Evolutionary conservation across 1,140 invertebrate genomes (phyloP).

Genomic region (Ylistrum balloti): DNA sequence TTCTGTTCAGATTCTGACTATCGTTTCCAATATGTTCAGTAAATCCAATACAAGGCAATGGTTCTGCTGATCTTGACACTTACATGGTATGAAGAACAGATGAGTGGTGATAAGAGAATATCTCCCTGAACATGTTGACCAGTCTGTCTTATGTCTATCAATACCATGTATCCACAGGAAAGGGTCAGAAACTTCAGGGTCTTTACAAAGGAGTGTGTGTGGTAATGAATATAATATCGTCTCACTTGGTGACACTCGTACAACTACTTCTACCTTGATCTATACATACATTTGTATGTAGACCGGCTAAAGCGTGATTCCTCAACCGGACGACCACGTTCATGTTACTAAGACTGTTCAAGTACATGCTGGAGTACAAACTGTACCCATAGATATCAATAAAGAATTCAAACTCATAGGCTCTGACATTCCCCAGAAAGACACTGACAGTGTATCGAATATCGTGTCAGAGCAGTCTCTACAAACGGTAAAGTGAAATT

Average conservation of each 20-base stretch:
- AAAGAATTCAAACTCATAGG: too few relatives aligned
- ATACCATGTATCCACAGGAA: not conserved
- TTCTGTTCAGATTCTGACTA: not conserved
- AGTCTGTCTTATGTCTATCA: not conserved
- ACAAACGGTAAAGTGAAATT: too few relatives aligned
- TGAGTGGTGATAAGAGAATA: not conserved
- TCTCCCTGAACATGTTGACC: not conserved
- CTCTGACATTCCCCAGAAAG: too few relatives aligned
- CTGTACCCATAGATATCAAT: too few relatives aligned
- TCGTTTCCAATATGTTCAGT: not conserved
- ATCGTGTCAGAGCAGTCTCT: too few relatives aligned
- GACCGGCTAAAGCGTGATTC: conserved; percentile 51
- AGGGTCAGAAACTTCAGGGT: conserved; percentile 44
- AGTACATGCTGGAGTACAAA: too few relatives aligned
- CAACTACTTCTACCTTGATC: conserved; percentile 17
- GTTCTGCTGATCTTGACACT: conserved; percentile 18
- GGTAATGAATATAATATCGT: too few relatives aligned
- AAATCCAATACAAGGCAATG: not conserved
- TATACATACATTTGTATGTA: conserved; percentile 53
- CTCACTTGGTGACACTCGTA: not conserved
- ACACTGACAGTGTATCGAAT: too few relatives aligned
- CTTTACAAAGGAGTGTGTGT: too few relatives aligned
- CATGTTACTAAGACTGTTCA: too few relatives aligned
- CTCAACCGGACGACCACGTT: not conserved
- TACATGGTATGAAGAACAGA: not conserved